These are phyloP conservation scores for Sthenelais limicola DNA, from an alignment of 2,888 invertebrate genomes.

Conservation along the genomic window DNA sequence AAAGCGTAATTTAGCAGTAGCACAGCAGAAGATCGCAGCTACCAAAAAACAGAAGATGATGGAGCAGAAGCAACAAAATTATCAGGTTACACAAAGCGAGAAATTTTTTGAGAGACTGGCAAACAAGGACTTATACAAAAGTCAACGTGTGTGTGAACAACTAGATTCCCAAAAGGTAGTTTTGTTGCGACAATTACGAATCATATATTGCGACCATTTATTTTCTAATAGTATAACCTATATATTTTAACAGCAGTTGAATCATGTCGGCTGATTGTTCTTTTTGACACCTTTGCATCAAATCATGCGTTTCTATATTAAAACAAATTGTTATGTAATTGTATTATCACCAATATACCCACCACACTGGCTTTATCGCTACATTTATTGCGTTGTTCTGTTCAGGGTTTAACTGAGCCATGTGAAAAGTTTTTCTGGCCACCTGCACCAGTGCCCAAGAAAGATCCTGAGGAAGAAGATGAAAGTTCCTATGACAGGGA, in stretches of 20 bases:
- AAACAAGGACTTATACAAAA: slow-evolving; percentile 64
- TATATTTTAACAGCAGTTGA: too few relatives aligned
- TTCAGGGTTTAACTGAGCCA: slow-evolving; percentile 65
- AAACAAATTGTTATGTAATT: too few relatives aligned
- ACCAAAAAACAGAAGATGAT: slow-evolving; percentile 58
- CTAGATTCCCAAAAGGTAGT: slow-evolving; percentile 76
- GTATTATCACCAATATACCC: too few relatives aligned
- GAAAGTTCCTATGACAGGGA: slow-evolving; percentile 53
- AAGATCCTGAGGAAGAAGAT: slow-evolving; percentile 46
- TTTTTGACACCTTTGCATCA: too few relatives aligned
- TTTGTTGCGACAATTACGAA: too few relatives aligned
- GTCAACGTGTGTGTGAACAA: slow-evolving; percentile 76
- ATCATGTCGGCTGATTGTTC: too few relatives aligned
- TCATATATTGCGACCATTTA: too few relatives aligned
- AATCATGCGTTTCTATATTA: too few relatives aligned
- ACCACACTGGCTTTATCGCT: too few relatives aligned
- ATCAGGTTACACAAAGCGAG: slow-evolving; percentile 57
- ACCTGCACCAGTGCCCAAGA: slow-evolving; percentile 56
- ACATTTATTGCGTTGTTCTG: background rate
- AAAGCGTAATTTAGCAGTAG: slow-evolving; percentile 55
- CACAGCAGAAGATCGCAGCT: slow-evolving; percentile 52
- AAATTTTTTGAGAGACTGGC: slow-evolving; percentile 55
- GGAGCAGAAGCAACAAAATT: slow-evolving; percentile 56
- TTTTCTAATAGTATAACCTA: too few relatives aligned
- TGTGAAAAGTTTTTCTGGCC: slow-evolving; percentile 78